A percentile compares a stretch with the other conserved stretches of the same genome.
Conservation (phyloP, 1,140 invertebrate species). For the Papilio xuthus region DNA sequence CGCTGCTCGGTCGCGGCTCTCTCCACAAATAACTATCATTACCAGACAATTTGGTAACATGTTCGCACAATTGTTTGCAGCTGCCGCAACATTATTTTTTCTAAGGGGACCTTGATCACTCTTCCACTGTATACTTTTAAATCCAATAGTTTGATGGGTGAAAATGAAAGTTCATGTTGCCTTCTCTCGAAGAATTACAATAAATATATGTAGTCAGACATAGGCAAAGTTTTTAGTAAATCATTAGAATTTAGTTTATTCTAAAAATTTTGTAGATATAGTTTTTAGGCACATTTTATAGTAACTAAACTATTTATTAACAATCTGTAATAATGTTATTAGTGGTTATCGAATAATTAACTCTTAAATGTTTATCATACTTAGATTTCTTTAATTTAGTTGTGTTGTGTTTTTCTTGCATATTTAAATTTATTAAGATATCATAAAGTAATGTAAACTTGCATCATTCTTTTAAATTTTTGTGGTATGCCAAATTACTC, state of each 20-base stretch:
- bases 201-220: not conserved
- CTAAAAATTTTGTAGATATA: no score
- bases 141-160: not conserved
- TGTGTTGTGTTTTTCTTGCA: not conserved
- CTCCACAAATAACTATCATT: slow-evolving; percentile 54
- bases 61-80: slow-evolving; percentile 43
- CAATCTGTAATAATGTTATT: no score
- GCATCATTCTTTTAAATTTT: not conserved
- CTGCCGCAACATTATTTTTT: slow-evolving; percentile 41
- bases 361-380: no score
- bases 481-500: slow-evolving; percentile 1
- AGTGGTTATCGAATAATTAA: no score
- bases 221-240: not conserved
- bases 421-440: not conserved
- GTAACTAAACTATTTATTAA: slow-evolving; percentile 5
- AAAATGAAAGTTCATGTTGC: not conserved
- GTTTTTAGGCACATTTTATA: slow-evolving; percentile 16
- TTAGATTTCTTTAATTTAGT: no score
- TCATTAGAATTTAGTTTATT: no score
- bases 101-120: slow-evolving; percentile 26
- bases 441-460: not conserved
- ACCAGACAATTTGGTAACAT: slow-evolving; percentile 49
- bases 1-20: slow-evolving; percentile 33
- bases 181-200: not conserved
- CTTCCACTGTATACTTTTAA: not conserved